phyloP scores from a whole-genome alignment of 2,113 vertebrate genomes.

The Pelusios castaneus region DNA sequence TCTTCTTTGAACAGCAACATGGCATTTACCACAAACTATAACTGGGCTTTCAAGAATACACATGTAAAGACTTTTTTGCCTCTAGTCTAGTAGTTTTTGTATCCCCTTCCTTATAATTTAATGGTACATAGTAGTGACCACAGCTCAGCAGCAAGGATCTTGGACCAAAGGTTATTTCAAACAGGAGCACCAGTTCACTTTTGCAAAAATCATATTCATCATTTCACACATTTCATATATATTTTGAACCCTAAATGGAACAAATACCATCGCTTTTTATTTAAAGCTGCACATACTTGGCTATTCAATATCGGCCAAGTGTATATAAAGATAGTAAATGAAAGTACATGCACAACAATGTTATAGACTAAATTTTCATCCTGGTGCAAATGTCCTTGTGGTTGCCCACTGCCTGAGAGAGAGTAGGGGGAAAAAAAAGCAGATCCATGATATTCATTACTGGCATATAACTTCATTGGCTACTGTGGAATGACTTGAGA shows the following conservation, averaged over 20 bases:
- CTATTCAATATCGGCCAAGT: neutral
- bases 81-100: neutral
- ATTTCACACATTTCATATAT: neutral
- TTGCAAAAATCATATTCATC: neutral
- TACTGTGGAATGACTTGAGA: neutral
- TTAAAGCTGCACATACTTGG: neutral
- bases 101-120: neutral
- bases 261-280: neutral
- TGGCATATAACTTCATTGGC: constrained; percentile 31
- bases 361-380: neutral
- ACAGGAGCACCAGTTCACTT: neutral
- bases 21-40: neutral
- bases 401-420: neutral
- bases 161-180: neutral
- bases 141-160: neutral
- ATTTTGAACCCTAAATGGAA: neutral
- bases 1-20: constrained; percentile 9
- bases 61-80: accelerated
- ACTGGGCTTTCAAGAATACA: neutral
- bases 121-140: neutral
- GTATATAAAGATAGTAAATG: neutral
- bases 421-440: neutral
- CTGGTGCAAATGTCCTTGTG: neutral
- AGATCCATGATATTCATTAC: constrained; percentile 26
- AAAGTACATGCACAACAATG: neutral